Base-by-base conservation (phyloP, 2,113 vertebrate genomes). In the Albula glossodonta region DNA sequence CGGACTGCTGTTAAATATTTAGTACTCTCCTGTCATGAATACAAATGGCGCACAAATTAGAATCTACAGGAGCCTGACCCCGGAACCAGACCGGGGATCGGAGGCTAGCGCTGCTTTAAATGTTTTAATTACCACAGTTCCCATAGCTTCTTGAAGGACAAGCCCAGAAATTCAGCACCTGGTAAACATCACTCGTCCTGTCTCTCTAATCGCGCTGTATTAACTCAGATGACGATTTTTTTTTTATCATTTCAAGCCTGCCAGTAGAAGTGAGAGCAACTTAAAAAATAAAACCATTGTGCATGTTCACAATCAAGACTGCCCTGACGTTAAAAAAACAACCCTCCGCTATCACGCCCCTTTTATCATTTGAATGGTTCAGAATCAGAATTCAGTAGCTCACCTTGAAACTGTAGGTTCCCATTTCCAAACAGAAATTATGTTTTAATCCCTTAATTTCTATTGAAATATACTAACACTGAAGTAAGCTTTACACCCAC, bases 11-110 rank as follows among this genome's bases (percentile, higher is more conserved):
- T 96, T 97, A 95, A 97, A 97, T 99, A 98, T 98, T 97, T 97
- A 97, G 97, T 95, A 91, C 94, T 94, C 95, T 93, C 95, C 96
- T 96, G 93, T 97, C 97, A 98, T 99, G 97, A 99, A 99, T 99
- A 99, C 97, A 97, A 97, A 99, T 98, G 89, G 94, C 91, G 95
- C 96, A 95, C 97, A 99, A 99, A 99, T 98, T 97, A 98, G 96
- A 98, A 97, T 96, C 96, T 98, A 97, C 97, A 99, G 96, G 97
- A 97, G 96, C 95, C 96, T 98, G 97, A 99, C 98, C 97, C 94
- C 93, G 95, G 94, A 95, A 96, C 96, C 96, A 96, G 96, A 97
- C 97, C 91, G 94, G 95, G 97, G 94, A 86, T 92, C 92, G 92
- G 95, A 95, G 95, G 94, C 94, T 95, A 94, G 93, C 95, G 96